phyloP scores from a whole-genome alignment of 2,888 invertebrate genomes.

The Zygothrica quintamaculata region DNA sequence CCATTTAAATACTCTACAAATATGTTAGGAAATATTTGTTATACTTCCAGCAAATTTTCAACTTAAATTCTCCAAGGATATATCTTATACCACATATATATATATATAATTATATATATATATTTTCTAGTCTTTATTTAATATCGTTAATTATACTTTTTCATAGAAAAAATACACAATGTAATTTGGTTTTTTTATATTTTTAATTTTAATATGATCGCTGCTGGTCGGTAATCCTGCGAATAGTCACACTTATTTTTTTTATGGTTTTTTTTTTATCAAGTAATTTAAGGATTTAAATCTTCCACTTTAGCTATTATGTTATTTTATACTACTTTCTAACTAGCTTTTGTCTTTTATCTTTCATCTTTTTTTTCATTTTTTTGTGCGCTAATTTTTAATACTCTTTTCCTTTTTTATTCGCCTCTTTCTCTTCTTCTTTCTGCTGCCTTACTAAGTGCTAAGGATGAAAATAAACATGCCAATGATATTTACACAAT shows the following conservation, averaged over 20 bases:
- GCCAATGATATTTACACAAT: slow-evolving; percentile 77
- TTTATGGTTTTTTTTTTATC: slow-evolving; percentile 20
- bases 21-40: too few relatives aligned
- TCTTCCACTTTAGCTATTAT: slow-evolving; percentile 1
- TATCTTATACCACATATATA: too few relatives aligned
- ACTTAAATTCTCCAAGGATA: too few relatives aligned
- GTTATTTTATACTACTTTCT: slow-evolving; percentile 16
- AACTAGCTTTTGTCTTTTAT: slow-evolving; percentile 17
- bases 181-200: slow-evolving; percentile 30
- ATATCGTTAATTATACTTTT: slow-evolving; percentile 55
- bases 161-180: slow-evolving; percentile 71
- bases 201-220: slow-evolving; percentile 1
- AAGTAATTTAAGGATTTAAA: too few relatives aligned
- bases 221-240: background rate
- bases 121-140: slow-evolving; percentile 7
- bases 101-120: too few relatives aligned
- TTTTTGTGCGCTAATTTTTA: slow-evolving; percentile 29
- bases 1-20: too few relatives aligned
- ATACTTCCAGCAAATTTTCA: too few relatives aligned
- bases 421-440: slow-evolving; percentile 22
- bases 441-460: slow-evolving; percentile 61
- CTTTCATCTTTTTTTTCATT: slow-evolving; percentile 2
- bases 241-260: background rate
- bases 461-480: slow-evolving; percentile 76
- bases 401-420: slow-evolving; percentile 23